Evolutionary conservation across 2,888 invertebrate species (phyloP).

Genomic region (Fragum whitleyi): DNA sequence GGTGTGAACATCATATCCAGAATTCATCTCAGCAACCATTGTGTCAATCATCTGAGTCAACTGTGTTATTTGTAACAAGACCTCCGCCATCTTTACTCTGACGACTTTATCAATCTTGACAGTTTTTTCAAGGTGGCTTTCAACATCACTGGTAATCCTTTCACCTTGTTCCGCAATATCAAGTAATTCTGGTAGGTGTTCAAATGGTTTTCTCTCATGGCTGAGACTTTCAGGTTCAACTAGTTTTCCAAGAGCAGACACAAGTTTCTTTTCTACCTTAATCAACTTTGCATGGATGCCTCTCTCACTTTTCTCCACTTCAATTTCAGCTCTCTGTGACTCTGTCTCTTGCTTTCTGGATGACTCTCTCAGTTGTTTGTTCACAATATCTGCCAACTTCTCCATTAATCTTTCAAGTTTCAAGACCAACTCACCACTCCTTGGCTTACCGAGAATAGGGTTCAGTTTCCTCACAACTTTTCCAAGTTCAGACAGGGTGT

Average conservation of each 20-base stretch:
- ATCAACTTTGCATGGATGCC: slow-evolving; percentile 30
- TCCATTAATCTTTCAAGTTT: neutral
- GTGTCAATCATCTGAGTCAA: neutral
- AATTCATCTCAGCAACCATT: neutral
- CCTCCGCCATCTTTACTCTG: slow-evolving; percentile 47
- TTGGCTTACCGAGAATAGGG: slow-evolving; percentile 9
- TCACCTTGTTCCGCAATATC: slow-evolving; percentile 18
- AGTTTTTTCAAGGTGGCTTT: slow-evolving; percentile 30
- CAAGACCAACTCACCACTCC: neutral
- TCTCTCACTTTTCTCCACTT: slow-evolving; percentile 38
- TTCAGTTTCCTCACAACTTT: slow-evolving; percentile 36
- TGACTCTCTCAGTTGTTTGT: slow-evolving; percentile 14
- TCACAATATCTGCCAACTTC: slow-evolving; percentile 8
- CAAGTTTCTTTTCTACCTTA: slow-evolving; percentile 42
- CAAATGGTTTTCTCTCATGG: neutral
- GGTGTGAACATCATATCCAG: neutral
- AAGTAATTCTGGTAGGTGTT: neutral
- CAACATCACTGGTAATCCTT: slow-evolving; percentile 21
- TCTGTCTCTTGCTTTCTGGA: slow-evolving; percentile 45
- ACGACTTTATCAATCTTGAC: slow-evolving; percentile 39
- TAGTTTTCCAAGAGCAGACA: neutral
- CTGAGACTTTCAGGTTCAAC: neutral
- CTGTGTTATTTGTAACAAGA: slow-evolving; percentile 36
- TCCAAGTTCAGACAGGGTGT: slow-evolving; percentile 19
- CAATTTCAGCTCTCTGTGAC: slow-evolving; percentile 27